These are phyloP conservation scores for Corydoras maculifer DNA, from an alignment of 2,113 vertebrate genomes.

Conservation along the genomic window DNA sequence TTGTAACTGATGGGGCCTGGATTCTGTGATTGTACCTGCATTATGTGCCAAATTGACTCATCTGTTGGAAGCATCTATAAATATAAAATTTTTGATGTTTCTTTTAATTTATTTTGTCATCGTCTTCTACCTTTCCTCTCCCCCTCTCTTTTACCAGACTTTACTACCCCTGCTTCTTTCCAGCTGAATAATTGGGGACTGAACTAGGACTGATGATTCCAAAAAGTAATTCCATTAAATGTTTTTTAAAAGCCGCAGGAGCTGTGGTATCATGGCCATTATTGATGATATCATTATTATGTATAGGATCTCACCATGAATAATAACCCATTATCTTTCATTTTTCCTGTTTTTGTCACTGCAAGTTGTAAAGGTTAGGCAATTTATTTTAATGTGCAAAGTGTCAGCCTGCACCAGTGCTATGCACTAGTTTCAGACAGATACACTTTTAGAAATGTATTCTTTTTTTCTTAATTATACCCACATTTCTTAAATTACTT, in stretches of 20 bases:
- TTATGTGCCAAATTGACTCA: conserved; percentile 70
- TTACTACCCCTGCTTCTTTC: conserved; percentile 48
- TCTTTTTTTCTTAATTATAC: conserved; percentile 25
- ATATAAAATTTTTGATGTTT: conserved; percentile 65
- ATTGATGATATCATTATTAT: conserved; percentile 78
- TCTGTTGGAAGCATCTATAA: conserved; percentile 56
- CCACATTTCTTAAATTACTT: no score
- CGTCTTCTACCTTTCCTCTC: conserved; percentile 27
- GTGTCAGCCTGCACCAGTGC: conserved; percentile 64
- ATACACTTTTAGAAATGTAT: conserved; percentile 64
- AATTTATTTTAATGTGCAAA: conserved; percentile 77
- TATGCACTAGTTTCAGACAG: conserved; percentile 58
- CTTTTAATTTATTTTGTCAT: conserved; percentile 33
- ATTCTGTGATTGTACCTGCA: conserved; percentile 56
- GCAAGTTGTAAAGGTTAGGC: conserved; percentile 75
- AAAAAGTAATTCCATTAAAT: conserved; percentile 70
- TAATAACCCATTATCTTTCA: conserved; percentile 75
- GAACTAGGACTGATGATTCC: conserved; percentile 60
- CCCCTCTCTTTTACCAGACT: conserved; percentile 32
- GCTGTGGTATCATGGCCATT: conserved; percentile 58
- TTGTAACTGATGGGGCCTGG: conserved; percentile 55
- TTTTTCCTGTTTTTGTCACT: conserved; percentile 71
- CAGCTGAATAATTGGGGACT: conserved; percentile 57
- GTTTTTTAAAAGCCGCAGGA: conserved; percentile 70
- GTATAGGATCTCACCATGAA: conserved; percentile 68